Evolutionary conservation across 2,797 vertebrate genomes (phyloP), one percentile per base, ranked within the genome.

Genomic region (Liparis tanakae): DNA sequence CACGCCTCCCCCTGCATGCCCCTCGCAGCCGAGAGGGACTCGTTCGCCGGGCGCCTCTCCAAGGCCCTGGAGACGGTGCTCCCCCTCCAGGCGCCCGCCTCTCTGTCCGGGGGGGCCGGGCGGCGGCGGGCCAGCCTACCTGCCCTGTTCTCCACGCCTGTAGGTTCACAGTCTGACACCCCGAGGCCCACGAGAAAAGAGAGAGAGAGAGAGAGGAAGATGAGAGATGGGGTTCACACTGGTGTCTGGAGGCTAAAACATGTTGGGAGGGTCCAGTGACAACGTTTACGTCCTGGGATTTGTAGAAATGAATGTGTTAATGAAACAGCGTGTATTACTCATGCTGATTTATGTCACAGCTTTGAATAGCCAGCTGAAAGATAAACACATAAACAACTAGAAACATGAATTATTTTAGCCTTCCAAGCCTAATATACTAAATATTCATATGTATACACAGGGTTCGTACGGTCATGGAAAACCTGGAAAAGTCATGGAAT

Each of bases 61-160:
- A 96, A 96, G 94, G 97, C 97, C 83, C 92, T 99, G 95, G 97
- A 99, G 95, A 94, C 95, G 76, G 95, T 99, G 92, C 95, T 98
- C 83, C 98, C 98, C 90, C 96, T 98, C 93, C 96, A 97, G 88
- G 94, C 96, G 79, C 90, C 95, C 91, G 94, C 94, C 79, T 93
- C 95, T 91, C 91, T 93, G 84, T 96, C 96, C 92, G 91, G 95
- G 72, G 91, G 95, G 72, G 95, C 95, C 92, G 94, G 96, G 81
- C 92, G 93, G 79, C 96, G 97, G 89, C 95, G 97, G 82, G 96
- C 97, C 96, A 99, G 98, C 93, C 97, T 99, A 89, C 98, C 97
- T 79, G 95, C 96, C 90, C 95, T 99, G 92, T 97, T 94, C 96
- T 95, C 96, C 95, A 97, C 94, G 95, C 95, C 97, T 94, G 98